Evolutionary conservation across 2,797 vertebrate species (phyloP).

Genomic region (Hydrolagus colliei): DNA sequence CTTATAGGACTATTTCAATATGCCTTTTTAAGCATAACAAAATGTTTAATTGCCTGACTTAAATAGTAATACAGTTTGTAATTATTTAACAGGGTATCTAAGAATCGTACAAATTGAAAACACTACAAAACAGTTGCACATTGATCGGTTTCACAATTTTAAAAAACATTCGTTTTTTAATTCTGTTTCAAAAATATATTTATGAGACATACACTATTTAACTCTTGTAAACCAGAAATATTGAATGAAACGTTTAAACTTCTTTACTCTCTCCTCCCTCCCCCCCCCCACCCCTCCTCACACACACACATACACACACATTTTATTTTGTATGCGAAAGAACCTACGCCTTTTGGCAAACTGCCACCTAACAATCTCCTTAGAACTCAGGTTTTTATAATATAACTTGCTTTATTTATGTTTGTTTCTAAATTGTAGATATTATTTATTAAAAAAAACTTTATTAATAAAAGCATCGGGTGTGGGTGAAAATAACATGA

Average conservation of each 20-base stretch:
- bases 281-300: not conserved
- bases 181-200: no score
- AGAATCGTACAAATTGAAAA: no score
- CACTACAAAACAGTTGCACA: not conserved
- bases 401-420: not conserved
- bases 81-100: no score
- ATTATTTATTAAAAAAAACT: not conserved
- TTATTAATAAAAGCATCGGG: conserved; percentile 26
- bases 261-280: not conserved
- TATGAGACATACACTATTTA: no score
- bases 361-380: not conserved
- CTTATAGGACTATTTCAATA: no score
- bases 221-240: no score
- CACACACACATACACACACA: no score
- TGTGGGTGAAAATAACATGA: conserved; percentile 32
- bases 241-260: no score
- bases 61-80: no score
- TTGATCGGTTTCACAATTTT: not conserved
- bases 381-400: not conserved
- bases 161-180: no score
- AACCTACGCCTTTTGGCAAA: conserved; percentile 18
- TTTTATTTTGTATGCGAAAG: conserved; percentile 10
- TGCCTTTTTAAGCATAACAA: no score
- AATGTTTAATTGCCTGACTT: no score
- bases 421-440: not conserved